A percentile compares a stretch with the other conserved stretches of the same genome.
Conservation (phyloP, 1,140 invertebrate species). For the Nasonia longicornis region DNA sequence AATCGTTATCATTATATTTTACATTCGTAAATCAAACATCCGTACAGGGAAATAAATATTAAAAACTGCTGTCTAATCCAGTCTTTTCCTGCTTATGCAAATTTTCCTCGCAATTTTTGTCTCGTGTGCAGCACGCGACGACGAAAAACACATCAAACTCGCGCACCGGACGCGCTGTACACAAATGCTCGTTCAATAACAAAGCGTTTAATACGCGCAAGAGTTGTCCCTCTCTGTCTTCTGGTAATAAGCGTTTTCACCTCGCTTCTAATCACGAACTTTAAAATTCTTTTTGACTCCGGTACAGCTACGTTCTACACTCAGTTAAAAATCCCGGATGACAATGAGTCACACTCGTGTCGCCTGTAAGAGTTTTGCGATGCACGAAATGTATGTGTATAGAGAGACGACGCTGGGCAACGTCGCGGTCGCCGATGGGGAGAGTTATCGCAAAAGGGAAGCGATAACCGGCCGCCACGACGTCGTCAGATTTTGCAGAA, state of each 20-base stretch:
- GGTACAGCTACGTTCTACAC: neutral
- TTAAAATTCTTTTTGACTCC: conserved; percentile 20
- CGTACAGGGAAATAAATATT: too few species aligned
- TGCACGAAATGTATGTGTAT: too few species aligned
- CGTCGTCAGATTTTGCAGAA: too few species aligned
- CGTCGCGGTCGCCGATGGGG: too few species aligned
- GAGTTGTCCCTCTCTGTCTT: neutral
- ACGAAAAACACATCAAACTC: too few species aligned
- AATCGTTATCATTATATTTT: too few species aligned
- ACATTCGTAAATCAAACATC: too few species aligned
- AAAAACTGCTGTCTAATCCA: neutral
- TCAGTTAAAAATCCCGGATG: conserved; percentile 16
- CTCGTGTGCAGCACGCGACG: neutral
- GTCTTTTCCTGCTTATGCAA: neutral
- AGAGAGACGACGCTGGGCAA: too few species aligned
- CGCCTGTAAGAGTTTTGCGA: neutral
- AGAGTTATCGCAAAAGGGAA: too few species aligned
- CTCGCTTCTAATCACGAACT: neutral
- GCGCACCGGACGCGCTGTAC: neutral
- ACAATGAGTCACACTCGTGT: conserved; percentile 11
- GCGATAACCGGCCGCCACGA: too few species aligned
- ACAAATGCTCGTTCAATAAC: neutral
- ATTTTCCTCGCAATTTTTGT: neutral
- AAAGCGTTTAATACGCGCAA: neutral
- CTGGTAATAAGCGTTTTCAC: neutral